A percentile compares a stretch with the other conserved stretches of the same genome.
These are phyloP conservation scores for Cephus runcator DNA, from an alignment of 2,888 invertebrate genomes.

Conservation along the genomic window DNA sequence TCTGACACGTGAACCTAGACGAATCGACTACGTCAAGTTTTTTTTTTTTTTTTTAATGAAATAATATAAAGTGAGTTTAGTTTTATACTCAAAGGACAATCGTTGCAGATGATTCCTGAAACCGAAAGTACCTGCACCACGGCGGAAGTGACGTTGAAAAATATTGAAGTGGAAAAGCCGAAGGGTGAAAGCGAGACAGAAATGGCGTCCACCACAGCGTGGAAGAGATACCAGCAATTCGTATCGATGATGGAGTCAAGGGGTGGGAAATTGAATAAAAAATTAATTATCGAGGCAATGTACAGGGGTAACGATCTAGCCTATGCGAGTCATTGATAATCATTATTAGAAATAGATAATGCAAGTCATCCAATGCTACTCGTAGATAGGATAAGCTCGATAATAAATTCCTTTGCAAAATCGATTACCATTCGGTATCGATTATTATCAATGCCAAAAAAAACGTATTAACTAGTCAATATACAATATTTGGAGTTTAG, in stretches of 20 bases:
- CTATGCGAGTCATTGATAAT: slow-evolving; percentile 46
- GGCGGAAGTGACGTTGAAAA: slow-evolving; percentile 38
- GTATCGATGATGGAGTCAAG: slow-evolving; percentile 50
- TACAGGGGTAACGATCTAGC: slow-evolving; percentile 58
- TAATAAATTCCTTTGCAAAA: background rate
- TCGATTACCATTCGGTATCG: no score
- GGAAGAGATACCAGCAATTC: slow-evolving; percentile 57
- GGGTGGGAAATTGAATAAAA: slow-evolving; percentile 51
- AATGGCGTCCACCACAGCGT: slow-evolving; percentile 44
- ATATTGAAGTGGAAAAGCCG: slow-evolving; percentile 25
- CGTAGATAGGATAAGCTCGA: background rate
- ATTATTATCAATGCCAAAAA: slow-evolving; percentile 40
- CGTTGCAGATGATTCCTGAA: slow-evolving; percentile 57
- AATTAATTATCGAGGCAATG: slow-evolving; percentile 56
- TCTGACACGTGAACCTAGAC: background rate
- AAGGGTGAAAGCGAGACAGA: slow-evolving; percentile 4
- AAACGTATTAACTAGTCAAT: slow-evolving; percentile 24
- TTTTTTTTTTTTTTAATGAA: background rate
- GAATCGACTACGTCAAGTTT: background rate
- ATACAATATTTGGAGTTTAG: background rate
- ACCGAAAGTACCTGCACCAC: slow-evolving; percentile 42
- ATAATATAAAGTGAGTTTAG: background rate
- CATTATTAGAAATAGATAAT: background rate
- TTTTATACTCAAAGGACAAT: background rate
- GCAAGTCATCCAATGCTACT: background rate